Base-by-base conservation (phyloP, 2,797 vertebrate species). In the Crenichthys baileyi region DNA sequence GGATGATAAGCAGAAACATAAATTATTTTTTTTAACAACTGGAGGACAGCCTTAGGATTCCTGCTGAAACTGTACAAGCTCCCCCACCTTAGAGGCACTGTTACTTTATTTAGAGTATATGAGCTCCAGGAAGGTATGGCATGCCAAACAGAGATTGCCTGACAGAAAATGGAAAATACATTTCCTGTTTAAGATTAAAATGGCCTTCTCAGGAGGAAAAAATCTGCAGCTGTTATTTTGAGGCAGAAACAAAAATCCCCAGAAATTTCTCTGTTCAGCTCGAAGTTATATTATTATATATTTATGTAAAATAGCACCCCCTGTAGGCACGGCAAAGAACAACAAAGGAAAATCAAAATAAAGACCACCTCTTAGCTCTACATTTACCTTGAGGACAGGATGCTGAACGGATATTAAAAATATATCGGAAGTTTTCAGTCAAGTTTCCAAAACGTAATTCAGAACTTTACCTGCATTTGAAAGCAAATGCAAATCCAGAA, bases 291-390 rank as follows among this genome's bases (percentile, higher is more conserved):
- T 86, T 87, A 88, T 84, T 79, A 77, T 75, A 84, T 56, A 79
- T 75, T 73, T 82, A 90, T 88, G 79, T 80, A 83, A 89, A 89
- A 80, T 74, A 86, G 84, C 88, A 63, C 77, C 84, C 83, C 87
- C 81, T 88, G 56, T 76, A 87, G 83, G 75, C 75, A 73, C 60
- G 41, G 63, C 78, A 68, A 44, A 72, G 16, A 67, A 77, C 70
- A 67, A 79, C 60, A 26, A 85, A 84, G 82, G 71, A 7, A 79
- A 84, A 55, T 55, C 18, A 55, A 55, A 55, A 55, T 20, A 55
- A 55, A 85, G 46, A 72, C 29, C 7, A 58, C n/a, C 24, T 11
- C 55, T 58, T 9, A 12, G 56, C 56, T 26, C 11, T 60, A 29
- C 58, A 60, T 60, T 13, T 29, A 58, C 56, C 56, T 58, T 26